phyloP scores from a whole-genome alignment of 2,888 invertebrate species.

The Heliconius erato region DNA sequence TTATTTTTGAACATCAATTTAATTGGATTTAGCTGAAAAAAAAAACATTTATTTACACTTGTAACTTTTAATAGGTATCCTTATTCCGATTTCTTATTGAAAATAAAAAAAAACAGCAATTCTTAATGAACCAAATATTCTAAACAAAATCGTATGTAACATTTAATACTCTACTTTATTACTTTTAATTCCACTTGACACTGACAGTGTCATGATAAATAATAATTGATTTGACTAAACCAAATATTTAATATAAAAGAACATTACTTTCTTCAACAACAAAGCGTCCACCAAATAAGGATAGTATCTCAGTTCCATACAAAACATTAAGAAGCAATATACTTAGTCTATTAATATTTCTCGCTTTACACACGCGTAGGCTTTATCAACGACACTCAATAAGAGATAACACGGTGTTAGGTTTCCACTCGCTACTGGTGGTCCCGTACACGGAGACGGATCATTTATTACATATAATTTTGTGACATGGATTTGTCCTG shows the following conservation, averaged over 20 bases:
- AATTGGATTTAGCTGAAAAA: no score
- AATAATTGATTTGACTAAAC: conserved; percentile 17
- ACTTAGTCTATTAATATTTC: conserved; percentile 41
- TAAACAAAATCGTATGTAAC: background rate
- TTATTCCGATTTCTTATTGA: no score
- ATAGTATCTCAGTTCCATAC: conserved; percentile 22
- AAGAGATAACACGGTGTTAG: conserved; percentile 47
- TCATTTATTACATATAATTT: conserved; percentile 37
- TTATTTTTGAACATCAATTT: no score
- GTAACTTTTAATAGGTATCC: no score
- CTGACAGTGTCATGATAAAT: background rate
- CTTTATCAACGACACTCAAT: conserved; percentile 52
- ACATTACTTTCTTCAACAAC: conserved; percentile 21
- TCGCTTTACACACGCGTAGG: conserved; percentile 48
- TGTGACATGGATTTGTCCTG: conserved; percentile 2
- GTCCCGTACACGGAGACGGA: conserved; percentile 38
- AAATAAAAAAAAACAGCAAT: no score
- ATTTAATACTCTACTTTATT: background rate
- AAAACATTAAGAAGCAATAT: conserved; percentile 34
- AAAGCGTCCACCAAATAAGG: conserved; percentile 25
- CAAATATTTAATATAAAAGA: background rate
- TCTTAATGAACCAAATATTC: no score
- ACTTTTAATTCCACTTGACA: background rate
- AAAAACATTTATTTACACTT: no score
- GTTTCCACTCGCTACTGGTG: conserved; percentile 50